Conservation (phyloP, 1,140 invertebrate genomes). For the Drosophila erecta region DNA sequence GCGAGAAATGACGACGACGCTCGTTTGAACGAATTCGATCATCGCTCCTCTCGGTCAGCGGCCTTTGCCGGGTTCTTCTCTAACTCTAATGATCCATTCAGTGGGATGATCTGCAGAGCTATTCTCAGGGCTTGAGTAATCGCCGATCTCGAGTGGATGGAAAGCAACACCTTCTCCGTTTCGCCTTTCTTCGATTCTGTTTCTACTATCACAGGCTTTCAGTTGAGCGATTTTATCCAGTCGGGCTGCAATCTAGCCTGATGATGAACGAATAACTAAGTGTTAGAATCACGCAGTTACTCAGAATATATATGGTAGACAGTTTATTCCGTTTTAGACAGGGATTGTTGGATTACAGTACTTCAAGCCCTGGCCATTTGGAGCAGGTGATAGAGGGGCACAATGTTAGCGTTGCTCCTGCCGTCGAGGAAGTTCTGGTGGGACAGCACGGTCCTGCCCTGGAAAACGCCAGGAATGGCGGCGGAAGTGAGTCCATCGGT, state of each 20-base stretch:
- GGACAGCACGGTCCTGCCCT: conserved; percentile 43
- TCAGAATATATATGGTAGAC: background rate
- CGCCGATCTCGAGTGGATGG: background rate
- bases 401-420: conserved; percentile 40
- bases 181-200: background rate
- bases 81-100: conserved; percentile 10
- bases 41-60: conserved; percentile 44
- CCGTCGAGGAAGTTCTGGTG: conserved; percentile 45
- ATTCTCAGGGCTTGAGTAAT: conserved; percentile 1
- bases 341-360: background rate
- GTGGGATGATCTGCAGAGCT: conserved; percentile 8
- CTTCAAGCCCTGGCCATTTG: conserved; percentile 53
- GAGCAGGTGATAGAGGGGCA: conserved; percentile 67
- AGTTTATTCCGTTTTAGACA: conserved; percentile 18
- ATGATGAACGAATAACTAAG: background rate
- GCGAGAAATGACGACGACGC: conserved; percentile 25
- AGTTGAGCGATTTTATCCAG: background rate
- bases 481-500: conserved; percentile 4
- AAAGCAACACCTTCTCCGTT: conserved; percentile 3
- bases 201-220: background rate
- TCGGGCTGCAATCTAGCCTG: too few species aligned
- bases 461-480: conserved; percentile 53
- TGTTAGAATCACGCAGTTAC: background rate
- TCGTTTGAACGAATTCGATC: conserved; percentile 30
- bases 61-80: conserved; percentile 10